Evolutionary conservation across 2,797 vertebrate species (phyloP).

Genomic region (Tolypeutes matacus): DNA sequence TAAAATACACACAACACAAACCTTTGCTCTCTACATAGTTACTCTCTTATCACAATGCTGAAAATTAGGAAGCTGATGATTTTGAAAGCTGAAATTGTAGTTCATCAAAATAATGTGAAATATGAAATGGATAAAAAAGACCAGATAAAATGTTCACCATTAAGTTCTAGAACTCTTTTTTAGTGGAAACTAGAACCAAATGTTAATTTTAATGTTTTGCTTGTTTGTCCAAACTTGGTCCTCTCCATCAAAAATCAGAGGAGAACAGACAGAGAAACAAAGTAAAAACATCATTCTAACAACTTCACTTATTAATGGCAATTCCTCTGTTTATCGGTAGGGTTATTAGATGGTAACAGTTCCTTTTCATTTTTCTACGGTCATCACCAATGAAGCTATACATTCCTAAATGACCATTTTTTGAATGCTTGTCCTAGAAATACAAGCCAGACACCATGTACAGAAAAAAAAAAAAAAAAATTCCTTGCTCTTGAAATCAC

Average conservation of each 20-base stretch:
- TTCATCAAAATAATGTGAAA: constrained; percentile 42
- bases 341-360: constrained; percentile 35
- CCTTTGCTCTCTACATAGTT: background rate
- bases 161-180: background rate
- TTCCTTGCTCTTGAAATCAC: constrained; percentile 28
- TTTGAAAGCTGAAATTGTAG: constrained; percentile 9
- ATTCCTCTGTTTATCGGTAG: constrained; percentile 70
- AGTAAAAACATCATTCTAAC: constrained; percentile 68
- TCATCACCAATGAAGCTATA: background rate
- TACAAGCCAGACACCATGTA: constrained; percentile 57
- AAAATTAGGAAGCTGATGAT: background rate
- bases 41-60: background rate
- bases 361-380: constrained; percentile 68
- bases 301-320: constrained; percentile 67
- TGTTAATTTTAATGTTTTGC: constrained; percentile 24
- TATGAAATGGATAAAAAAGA: background rate
- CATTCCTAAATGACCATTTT: constrained; percentile 59
- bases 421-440: constrained; percentile 56
- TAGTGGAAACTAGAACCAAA: background rate
- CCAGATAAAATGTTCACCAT: background rate
- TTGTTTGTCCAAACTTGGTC: constrained; percentile 70
- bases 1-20: background rate
- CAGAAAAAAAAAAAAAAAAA: constrained; percentile 46
- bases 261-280: constrained; percentile 6
- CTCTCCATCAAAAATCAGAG: constrained; percentile 48